Evolutionary conservation across 2,888 invertebrate species (phyloP).

Genomic region (Bedellia somnulentella): DNA sequence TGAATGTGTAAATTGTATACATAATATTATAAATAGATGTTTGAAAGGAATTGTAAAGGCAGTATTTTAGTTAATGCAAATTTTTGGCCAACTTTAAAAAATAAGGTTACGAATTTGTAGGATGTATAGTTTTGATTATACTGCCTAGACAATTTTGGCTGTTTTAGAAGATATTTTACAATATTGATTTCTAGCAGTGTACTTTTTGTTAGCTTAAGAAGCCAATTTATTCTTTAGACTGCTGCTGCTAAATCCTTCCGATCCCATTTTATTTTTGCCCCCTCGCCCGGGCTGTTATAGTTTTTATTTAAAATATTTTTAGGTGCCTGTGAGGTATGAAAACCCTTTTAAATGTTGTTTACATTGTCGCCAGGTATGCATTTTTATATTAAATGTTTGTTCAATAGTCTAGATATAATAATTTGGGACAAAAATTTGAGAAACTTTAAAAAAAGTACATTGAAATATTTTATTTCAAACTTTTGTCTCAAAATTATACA

Average conservation of each 20-base stretch:
- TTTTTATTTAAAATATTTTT: conserved; percentile 50
- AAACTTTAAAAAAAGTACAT: too few relatives aligned
- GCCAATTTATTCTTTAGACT: conserved; percentile 60
- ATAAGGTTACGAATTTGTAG: too few relatives aligned
- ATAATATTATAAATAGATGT: conserved; percentile 52
- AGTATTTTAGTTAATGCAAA: too few relatives aligned
- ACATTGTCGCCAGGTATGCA: conserved; percentile 63
- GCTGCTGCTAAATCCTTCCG: conserved; percentile 47
- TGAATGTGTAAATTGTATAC: conserved; percentile 50
- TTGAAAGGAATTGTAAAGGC: conserved; percentile 43
- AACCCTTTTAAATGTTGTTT: conserved; percentile 59
- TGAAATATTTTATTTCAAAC: too few relatives aligned
- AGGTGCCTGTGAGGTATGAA: conserved; percentile 56
- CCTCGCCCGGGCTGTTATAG: conserved; percentile 54
- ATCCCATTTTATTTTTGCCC: conserved; percentile 39
- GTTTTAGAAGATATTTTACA: conserved; percentile 37
- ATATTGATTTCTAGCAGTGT: conserved; percentile 45
- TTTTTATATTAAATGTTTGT: conserved; percentile 41
- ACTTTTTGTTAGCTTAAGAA: conserved; percentile 59
- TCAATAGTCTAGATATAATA: conserved; percentile 21
- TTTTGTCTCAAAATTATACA: too few relatives aligned
- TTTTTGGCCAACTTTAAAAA: too few relatives aligned
- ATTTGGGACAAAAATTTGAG: conserved; percentile 15
- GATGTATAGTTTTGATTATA: too few relatives aligned
- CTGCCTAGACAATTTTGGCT: conserved; percentile 39